Evolutionary conservation across 1,140 invertebrate species (phyloP), one percentile per base, ranked within the genome.

Genomic region (Bradynema listronoti): DNA sequence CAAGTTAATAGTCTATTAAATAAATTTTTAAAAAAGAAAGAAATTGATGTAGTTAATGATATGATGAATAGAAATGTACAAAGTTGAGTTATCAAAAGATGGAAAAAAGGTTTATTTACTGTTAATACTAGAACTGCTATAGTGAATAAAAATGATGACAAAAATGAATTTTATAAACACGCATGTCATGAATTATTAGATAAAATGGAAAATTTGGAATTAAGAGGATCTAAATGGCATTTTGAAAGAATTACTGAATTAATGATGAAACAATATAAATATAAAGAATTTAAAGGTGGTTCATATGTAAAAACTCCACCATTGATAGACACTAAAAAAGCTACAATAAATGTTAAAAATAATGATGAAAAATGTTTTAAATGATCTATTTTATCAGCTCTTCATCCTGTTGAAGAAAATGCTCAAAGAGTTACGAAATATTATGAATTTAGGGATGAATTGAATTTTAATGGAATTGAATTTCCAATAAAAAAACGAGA

Each of bases 281-380:
- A 29, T 58, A 9, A 63, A 61, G 55, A 9, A 19, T 27, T 58
- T 24, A 63, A 61, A 58, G 56, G 56, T 29, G 14, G 5, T 5
- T 7, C 4, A 25, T 63, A 63, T 45, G 62, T 63, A 14, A 24
- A 33, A 24, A 14, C 46, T 27, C 62, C 62, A 11, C 29, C 53
- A 11, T 41, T 24, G 27, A 64, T 64, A 3, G 32, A 61, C 45
- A 62, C 41, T 64, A 64, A 64, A 65, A 64, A 64, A 68, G 62
- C 65, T 29, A 66, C 65, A 58, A 52, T 59, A 4, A 61, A 61
- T 65, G 39, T 61, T 41, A 16, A 61, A 63, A 61, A 61, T 65
- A 61, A 67, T 65, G 59, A 61, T 27, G 14, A 61, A 32, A 61
- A 67, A 33, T 61, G 59, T 66, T 66, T 65, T 56, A 66, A 57